Evolutionary conservation across 2,888 invertebrate genomes (phyloP), one percentile per base, ranked within the genome.

Genomic region (Lysandra coridon): DNA sequence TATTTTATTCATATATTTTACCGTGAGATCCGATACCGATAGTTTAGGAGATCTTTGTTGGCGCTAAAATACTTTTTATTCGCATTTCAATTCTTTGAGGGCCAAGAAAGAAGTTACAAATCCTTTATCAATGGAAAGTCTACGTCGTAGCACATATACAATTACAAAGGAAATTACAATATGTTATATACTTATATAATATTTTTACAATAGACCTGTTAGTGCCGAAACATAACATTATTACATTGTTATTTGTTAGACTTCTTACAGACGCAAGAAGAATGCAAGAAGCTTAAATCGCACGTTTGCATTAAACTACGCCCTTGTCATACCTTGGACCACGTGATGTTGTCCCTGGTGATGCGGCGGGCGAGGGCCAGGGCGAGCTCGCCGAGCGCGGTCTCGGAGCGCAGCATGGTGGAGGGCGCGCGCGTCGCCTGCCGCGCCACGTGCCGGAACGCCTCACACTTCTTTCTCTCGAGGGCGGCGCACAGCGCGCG

Each of bases 401-500:
- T 95, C 84, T 96, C 96, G 0, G 95, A 95, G 1, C 95, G 92
- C 69, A 96, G 92, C 90, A 95, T 95, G 44, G 96, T 94, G 3
- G 95, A 93, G 0, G 96, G 95, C 44, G 95, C 90, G 40, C 95
- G 90, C 82, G 96, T 96, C 4, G 97, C 96, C 87, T 97, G 97
- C 17, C 97, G 91, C 0, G 96, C 96, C 1, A 98, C 96, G 73
- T 96, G 96, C 7, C 95, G 95, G 86, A 96, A 97, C 17, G 97
- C 94, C 78, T 97, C 96, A 0, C 98, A 98, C 87, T 97, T 96
- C 93, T 97, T 96, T 77, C 97, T 94, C 87, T 98, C 98, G 82
- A 98, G 90, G 83, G 97, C 97, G 30, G 96, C 95, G 49, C 97
- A 96, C 44, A 97, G 89, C 83, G 91, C 93, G 80, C 91, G 90